Conservation (phyloP, 2,797 vertebrate species). For the Nannoperca obscura region DNA sequence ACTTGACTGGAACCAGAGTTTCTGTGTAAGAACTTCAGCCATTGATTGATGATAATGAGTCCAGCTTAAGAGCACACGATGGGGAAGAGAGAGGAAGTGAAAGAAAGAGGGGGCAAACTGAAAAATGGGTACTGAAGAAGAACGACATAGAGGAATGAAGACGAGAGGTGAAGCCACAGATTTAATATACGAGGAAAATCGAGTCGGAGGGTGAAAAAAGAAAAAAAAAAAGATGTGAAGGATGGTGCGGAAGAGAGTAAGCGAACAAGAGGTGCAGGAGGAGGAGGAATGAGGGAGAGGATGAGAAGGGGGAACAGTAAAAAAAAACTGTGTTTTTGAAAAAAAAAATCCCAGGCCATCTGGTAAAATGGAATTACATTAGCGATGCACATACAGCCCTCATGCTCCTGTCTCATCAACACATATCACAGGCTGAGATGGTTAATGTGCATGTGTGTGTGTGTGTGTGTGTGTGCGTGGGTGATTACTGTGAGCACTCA, state of each 20-base stretch:
- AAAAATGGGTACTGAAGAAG: conserved; percentile 22
- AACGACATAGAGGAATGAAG: conserved; percentile 9
- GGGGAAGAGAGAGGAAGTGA: conserved; percentile 21
- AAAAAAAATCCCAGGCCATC: conserved; percentile 73
- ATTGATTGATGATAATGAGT: conserved; percentile 78
- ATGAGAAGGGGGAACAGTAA: conserved; percentile 30
- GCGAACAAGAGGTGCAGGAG: conserved; percentile 35
- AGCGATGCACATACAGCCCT: conserved; percentile 72
- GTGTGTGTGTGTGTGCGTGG: conserved; percentile 14
- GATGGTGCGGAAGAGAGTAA: conserved; percentile 27
- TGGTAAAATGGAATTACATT: conserved; percentile 82
- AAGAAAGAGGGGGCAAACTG: not conserved
- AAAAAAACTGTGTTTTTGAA: conserved; percentile 54
- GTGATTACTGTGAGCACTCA: conserved; percentile 16
- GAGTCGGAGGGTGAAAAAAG: conserved; percentile 10
- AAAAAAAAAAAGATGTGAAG: conserved; percentile 10
- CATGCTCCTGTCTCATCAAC: conserved; percentile 70
- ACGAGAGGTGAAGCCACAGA: conserved; percentile 23
- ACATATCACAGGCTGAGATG: conserved; percentile 48
- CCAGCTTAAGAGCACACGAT: conserved; percentile 63
- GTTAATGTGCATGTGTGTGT: conserved; percentile 30
- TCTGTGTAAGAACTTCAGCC: conserved; percentile 64
- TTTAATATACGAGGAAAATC: conserved; percentile 21
- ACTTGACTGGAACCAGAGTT: conserved; percentile 54
- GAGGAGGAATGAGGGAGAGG: conserved; percentile 36